These are phyloP conservation scores for Ibycter americanus DNA, from an alignment of 2,797 vertebrate genomes.

Conservation along the genomic window DNA sequence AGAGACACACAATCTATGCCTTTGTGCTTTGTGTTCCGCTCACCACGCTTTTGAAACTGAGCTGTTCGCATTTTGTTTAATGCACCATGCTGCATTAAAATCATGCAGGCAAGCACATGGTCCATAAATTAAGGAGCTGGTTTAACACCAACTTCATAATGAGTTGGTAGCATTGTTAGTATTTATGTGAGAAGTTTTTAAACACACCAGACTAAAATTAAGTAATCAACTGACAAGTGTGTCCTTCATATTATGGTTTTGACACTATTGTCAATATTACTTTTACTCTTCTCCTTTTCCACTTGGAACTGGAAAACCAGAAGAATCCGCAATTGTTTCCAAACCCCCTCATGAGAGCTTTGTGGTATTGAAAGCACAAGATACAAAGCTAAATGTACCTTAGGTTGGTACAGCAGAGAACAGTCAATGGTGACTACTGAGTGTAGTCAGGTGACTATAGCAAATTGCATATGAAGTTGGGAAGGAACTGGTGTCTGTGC, in stretches of 20 bases:
- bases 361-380: slow-evolving; percentile 65
- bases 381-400: slow-evolving; percentile 63
- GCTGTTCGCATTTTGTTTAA: not conserved
- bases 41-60: not conserved
- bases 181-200: not conserved
- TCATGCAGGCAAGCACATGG: not conserved
- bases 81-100: not conserved
- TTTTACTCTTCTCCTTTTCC: not conserved
- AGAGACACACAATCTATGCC: not conserved
- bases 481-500: not conserved
- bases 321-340: slow-evolving; percentile 63
- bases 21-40: not conserved
- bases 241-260: not conserved
- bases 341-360: slow-evolving; percentile 63
- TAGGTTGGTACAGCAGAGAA: not conserved
- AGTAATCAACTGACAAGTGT: not conserved
- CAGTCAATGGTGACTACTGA: not conserved
- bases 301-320: slow-evolving; percentile 65
- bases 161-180: not conserved
- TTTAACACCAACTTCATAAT: not conserved
- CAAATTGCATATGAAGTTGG: not conserved
- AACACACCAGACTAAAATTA: not conserved
- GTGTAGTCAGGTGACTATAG: not conserved
- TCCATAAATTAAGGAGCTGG: not conserved
- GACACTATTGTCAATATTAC: not conserved